Evolutionary conservation across 2,113 vertebrate genomes (phyloP), one percentile per base, ranked within the genome.

Genomic region (Globicephala melas): DNA sequence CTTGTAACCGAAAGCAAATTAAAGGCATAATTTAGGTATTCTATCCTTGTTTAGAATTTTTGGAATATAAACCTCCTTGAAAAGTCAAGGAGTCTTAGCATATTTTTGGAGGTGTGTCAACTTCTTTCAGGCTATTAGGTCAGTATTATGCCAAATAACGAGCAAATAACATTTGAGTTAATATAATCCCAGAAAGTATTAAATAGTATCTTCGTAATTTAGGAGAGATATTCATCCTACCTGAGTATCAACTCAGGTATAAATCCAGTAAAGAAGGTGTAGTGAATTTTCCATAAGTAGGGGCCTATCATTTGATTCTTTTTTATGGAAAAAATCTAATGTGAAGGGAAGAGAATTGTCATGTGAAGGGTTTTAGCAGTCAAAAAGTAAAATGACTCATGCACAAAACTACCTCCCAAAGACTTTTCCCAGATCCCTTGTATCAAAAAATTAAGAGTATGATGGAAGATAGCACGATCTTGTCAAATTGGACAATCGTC

Each of bases 351-450:
- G 33, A 97, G 96, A 87, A 87, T 79, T 97, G 98, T 97, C 15
- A 95, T 44, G 92, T 97, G 94, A 89, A 96, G 95, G 79, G 96
- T 97, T 76, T 98, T 97, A 84, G 91, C 65, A 15, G 23, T 97
- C 63, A 83, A 50, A 79, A 96, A 92, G 85, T 98, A 38, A 58
- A 97, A 71, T 97, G 91, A 92, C 94, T 95, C 83, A 96, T 98
- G 98, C 98, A 98, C 99, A 99, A 98, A 99, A 98, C 99, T 99
- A 99, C 99, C 99, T 99, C 99, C 99, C 98, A 98, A 98, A 99
- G 99, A 98, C 98, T 99, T 96, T 95, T 99, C 98, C 98, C 97
- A 96, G 98, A 55, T 98, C 97, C 53, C 60, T 82, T 6, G 0
- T 90, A 31, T 91, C 33, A 93, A 94, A 80, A 60, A 92, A 98